Evolutionary conservation across 2,113 vertebrate genomes (phyloP).

Genomic region (Alosa alosa): DNA sequence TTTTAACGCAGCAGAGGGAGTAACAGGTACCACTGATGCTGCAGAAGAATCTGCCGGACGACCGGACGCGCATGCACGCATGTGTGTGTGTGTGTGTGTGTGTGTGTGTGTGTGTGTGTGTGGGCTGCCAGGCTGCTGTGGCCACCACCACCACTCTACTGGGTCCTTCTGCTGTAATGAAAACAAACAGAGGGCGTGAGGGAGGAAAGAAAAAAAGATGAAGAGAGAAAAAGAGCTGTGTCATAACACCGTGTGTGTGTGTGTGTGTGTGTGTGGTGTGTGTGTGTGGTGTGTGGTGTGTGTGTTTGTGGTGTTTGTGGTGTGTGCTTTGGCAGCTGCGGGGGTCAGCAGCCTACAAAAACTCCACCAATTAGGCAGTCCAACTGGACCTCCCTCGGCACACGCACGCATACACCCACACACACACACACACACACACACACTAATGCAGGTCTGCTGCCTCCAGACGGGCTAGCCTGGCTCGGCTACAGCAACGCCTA

Average conservation of each 20-base stretch:
- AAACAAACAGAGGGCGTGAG: not conserved
- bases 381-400: not conserved
- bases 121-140: not conserved
- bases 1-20: not conserved
- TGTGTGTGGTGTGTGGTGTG: slow-evolving; percentile 23
- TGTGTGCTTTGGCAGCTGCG: slow-evolving; percentile 2
- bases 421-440: not conserved
- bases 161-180: not conserved
- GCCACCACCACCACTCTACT: not conserved
- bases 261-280: slow-evolving; percentile 1
- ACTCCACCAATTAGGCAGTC: not conserved
- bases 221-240: too few relatives aligned
- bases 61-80: not conserved
- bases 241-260: too few relatives aligned
- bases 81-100: not conserved
- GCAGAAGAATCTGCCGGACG: not conserved
- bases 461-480: not conserved
- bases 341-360: not conserved
- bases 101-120: not conserved
- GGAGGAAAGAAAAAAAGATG: not conserved
- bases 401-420: not conserved
- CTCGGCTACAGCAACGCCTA: not conserved
- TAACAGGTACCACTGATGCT: not conserved
- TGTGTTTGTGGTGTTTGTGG: slow-evolving; percentile 21
- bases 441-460: slow-evolving; percentile 1